These are phyloP conservation scores for Nothocercus julius DNA, from an alignment of 2,113 vertebrate genomes.

Conservation along the genomic window DNA sequence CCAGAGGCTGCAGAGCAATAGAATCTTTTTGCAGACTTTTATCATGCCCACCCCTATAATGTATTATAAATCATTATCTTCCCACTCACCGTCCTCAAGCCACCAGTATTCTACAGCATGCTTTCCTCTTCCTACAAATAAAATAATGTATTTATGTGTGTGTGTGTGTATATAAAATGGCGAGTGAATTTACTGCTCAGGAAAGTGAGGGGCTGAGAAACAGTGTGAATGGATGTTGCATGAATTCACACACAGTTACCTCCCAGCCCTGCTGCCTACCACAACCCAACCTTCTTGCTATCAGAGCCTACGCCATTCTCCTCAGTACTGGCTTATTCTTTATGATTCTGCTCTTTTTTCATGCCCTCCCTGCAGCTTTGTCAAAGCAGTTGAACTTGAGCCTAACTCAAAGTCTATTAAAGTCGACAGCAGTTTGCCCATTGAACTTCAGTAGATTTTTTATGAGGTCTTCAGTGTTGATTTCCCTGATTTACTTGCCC, in stretches of 20 bases:
- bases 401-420: not conserved
- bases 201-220: not conserved
- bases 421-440: not conserved
- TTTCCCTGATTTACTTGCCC: not conserved
- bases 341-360: conserved; percentile 13
- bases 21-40: conserved; percentile 57
- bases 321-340: not conserved
- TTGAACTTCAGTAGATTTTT: not conserved
- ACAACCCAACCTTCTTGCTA: not conserved
- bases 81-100: conserved; percentile 30
- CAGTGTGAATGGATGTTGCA: not conserved
- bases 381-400: not conserved
- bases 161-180: not conserved
- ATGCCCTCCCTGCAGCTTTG: not conserved
- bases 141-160: not conserved
- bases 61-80: conserved; percentile 67
- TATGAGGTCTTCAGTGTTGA: not conserved
- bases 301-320: not conserved
- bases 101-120: conserved; percentile 24
- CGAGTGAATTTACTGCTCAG: not conserved
- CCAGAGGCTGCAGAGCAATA: conserved; percentile 50
- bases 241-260: not conserved
- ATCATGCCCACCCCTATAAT: conserved; percentile 60
- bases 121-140: conserved; percentile 21
- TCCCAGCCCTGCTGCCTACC: not conserved